These are phyloP conservation scores for Aphodius sticticus DNA, from an alignment of 2,888 invertebrate species.

Conservation along the genomic window DNA sequence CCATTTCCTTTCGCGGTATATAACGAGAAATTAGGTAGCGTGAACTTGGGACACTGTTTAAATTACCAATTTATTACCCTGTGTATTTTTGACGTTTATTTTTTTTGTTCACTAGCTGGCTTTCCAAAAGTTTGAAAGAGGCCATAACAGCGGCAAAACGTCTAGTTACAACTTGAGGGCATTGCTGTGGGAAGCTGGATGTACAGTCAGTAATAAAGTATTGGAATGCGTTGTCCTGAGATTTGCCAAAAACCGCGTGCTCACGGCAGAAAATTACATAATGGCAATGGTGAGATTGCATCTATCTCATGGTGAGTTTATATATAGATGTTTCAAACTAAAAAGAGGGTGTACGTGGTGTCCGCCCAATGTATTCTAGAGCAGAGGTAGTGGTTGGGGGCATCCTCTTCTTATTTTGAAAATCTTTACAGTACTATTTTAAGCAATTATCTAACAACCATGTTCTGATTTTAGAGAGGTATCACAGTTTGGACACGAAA, in stretches of 20 bases:
- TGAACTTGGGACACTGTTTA: no score
- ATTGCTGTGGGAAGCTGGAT: constrained; percentile 73
- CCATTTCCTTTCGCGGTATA: no score
- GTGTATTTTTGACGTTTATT: neutral
- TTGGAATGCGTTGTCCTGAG: constrained; percentile 74
- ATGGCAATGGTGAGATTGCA: constrained; percentile 71
- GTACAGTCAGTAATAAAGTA: constrained; percentile 78
- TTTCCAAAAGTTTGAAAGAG: constrained; percentile 68
- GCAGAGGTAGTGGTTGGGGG: no score
- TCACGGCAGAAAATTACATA: constrained; percentile 69
- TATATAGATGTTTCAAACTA: neutral
- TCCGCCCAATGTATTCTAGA: no score
- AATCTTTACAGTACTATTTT: neutral
- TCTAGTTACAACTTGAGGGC: constrained; percentile 71
- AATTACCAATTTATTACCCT: neutral
- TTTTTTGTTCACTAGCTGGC: constrained; percentile 60
- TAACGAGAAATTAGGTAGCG: no score
- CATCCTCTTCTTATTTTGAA: neutral
- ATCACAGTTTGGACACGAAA: constrained; percentile 74
- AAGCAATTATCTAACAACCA: neutral
- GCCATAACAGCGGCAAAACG: constrained; percentile 65
- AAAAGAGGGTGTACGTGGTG: no score
- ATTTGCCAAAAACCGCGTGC: constrained; percentile 67
- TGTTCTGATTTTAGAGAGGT: constrained; percentile 65
- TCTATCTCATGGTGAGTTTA: constrained; percentile 66